Evolutionary conservation across 2,797 vertebrate genomes (phyloP), one percentile per base, ranked within the genome.

Genomic region (Rhinichthys osculus): DNA sequence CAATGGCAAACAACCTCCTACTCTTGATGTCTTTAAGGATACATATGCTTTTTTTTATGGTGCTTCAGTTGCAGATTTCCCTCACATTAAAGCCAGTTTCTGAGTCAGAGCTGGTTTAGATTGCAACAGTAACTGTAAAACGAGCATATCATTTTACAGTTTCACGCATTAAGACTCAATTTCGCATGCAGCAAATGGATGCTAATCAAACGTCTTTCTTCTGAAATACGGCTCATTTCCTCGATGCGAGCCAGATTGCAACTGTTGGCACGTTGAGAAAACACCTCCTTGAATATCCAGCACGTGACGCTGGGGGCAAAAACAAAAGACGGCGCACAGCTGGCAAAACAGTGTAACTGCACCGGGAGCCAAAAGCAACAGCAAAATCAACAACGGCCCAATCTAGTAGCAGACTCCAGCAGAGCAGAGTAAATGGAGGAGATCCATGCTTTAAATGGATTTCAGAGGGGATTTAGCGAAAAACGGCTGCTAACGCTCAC

Each of bases 311-410:
- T 83, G 27, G 38, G n/a, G 54, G 80, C 38, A 42, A 85, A 83
- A 88, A 85, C 84, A 88, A 85, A 85, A 73, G 84, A 67, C 67
- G 33, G 42, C 54, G 33, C 84, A 80, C 87, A 88, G 87, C 87
- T 88, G 83, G 83, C 76, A 72, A 88, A 85, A 85, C 84, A 85
- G 83, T 40, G 79, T 54, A 85, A 81, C 71, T 74, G 83, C 67
- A 66, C 44, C 35, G 44, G 71, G 44, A 85, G 87, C 87, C 87
- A 85, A 85, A 72, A 82, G 79, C 83, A 74, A 77, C 87, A 73
- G 86, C 54, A 77, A 78, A 67, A 70, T 47, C 83, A 83, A 66
- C 87, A 73, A 81, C 57, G 30, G 80, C 40, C 66, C 80, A 85
- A 66, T 78, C 81, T 88, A 85, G 87, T 78, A 85, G 84, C 87